Conservation (phyloP, 2,888 invertebrate genomes). For the Acanthopleura granulata region DNA sequence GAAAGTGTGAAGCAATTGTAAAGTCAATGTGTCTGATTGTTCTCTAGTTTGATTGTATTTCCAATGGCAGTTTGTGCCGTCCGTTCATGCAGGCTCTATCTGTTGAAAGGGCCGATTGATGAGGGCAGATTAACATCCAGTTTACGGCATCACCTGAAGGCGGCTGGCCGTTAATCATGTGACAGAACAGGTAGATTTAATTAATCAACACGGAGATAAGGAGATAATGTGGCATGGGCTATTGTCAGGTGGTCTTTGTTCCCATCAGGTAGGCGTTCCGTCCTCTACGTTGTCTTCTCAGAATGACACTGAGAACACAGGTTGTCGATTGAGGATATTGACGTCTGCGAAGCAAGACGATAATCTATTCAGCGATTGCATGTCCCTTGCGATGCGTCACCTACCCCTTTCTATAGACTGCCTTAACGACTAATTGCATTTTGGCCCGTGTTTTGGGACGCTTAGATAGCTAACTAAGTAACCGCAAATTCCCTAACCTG, state of each 20-base stretch:
- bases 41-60: no score
- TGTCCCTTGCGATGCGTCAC: neutral
- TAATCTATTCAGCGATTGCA: constrained; percentile 14
- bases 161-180: neutral
- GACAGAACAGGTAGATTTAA: constrained; percentile 14
- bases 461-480: neutral
- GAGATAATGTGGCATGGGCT: neutral
- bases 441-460: neutral
- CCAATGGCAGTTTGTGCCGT: no score
- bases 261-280: neutral
- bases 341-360: neutral
- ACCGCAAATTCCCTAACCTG: neutral
- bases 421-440: constrained; percentile 5
- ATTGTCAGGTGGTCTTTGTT: constrained; percentile 6
- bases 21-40: no score
- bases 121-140: neutral
- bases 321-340: neutral
- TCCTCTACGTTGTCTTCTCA: neutral
- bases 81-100: no score
- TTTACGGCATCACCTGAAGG: neutral
- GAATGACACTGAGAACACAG: neutral
- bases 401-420: neutral
- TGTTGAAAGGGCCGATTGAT: neutral
- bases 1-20: no score
- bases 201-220: constrained; percentile 18